Evolutionary conservation across 2,113 vertebrate species (phyloP), one percentile per base, ranked within the genome.

Genomic region (Phaethon lepturus): DNA sequence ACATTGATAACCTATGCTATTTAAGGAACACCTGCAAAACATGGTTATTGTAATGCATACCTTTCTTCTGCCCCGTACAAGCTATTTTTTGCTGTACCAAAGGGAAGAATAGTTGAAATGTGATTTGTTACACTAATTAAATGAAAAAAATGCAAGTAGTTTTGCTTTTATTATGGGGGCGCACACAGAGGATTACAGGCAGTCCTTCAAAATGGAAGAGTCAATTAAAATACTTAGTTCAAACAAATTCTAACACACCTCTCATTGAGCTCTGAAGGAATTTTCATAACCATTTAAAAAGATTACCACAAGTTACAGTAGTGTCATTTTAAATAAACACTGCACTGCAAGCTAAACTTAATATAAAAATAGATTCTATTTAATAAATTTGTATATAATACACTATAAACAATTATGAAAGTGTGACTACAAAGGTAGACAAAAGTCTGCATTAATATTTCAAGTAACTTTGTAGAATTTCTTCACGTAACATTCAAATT

Each of bases 321-420:
- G 69, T 44, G 97, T 97, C 97, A 96, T 95, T 97, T 95, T 86
- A 93, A 58, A 93, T 35, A 94, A 96, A 96, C 72, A 95, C 47
- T 84, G 85, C 84, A 96, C 28, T 91, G 85, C 83, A 90, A 97
- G 23, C 63, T 95, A 81, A 93, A 91, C 60, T 71, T 49, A 80
- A 90, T 96, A 98, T 74, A 98, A 98, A 98, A 98, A 98, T 97
- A 98, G 64, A 86, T 80, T 50, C 53, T 81, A 75, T 95, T 95
- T 97, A 92, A 94, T 73, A 96, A 56, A 94, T 86, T 78, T 73
- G 20, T 52, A 93, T 63, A 87, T 93, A 96, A 69, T 82, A 91
- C 52, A 94, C 78, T 66, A 83, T 55, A 94, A 59, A 95, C 26
- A 91, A 68, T 76, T 62, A 62, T 44, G 38, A 63, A 92, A 93